phyloP scores from a whole-genome alignment of 92 coral and sea anemone genomes.

The Actinostola sp. region DNA sequence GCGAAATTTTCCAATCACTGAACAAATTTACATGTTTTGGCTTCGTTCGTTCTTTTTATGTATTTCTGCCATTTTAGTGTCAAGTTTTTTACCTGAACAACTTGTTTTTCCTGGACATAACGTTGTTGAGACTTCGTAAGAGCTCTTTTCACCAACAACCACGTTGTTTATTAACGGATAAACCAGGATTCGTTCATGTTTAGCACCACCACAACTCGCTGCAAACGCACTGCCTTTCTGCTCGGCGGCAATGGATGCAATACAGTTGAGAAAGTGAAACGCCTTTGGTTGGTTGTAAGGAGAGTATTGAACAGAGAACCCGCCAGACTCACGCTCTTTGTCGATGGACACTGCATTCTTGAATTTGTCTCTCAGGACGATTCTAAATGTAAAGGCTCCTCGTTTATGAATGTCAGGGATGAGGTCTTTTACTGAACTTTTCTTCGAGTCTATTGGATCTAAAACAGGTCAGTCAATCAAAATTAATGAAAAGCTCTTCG shows the following conservation, averaged over 20 bases:
- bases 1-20: no score
- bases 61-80: neutral
- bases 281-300: constrained; percentile 14
- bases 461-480: no score
- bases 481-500: no score
- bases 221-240: constrained; percentile 27
- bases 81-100: constrained; percentile 52
- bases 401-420: constrained; percentile 27
- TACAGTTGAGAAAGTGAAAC: constrained; percentile 34
- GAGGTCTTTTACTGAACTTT: constrained; percentile 42
- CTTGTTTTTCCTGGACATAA: constrained; percentile 60
- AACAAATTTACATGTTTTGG: no score
- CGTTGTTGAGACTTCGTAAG: constrained; percentile 51
- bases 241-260: neutral
- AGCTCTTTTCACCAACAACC: constrained; percentile 41
- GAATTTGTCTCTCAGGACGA: constrained; percentile 50
- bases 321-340: neutral
- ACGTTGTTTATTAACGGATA: constrained; percentile 63
- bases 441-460: constrained; percentile 68
- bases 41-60: no score
- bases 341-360: constrained; percentile 19
- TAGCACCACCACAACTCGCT: constrained; percentile 43
- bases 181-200: constrained; percentile 36
- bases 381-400: constrained; percentile 57
- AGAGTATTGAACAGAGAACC: constrained; percentile 54